Base-by-base conservation (phyloP, 2,888 invertebrate genomes). In the Cantharis rustica region DNA sequence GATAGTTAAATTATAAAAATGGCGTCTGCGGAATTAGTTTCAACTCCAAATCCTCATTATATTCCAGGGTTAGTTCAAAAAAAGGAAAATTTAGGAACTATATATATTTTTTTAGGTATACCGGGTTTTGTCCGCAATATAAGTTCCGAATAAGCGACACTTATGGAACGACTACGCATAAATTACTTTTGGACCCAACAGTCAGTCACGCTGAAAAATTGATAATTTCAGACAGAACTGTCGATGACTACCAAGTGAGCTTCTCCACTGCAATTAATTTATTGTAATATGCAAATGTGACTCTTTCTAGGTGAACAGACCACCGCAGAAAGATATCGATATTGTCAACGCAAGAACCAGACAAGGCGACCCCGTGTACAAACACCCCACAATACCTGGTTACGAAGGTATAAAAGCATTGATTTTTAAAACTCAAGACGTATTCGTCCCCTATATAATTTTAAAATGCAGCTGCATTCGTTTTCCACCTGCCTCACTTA, bases 121-220 rank as follows among this genome's bases (percentile, higher is more conserved):
- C 94, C 2, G 95, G 95, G 61, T 93, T 93, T 84, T 94, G 93
- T 83, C 94, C 95, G 0, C 93, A 94, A 83, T 93, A 93, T 88
- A 92, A 92, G 76, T 94, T 92, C 85, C 91, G 93, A 17, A 91
- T 93, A 78, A 95, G 95, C 2, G 92, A 94, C 87, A 94, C 94
- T 0, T 95, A 93, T 88, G 95, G 94, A 72, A 92, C 91, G 5
- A 90, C 93, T 64, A 93, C 94, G 0, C 94, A 94, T 86, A 94
- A 94, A 87, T 90, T 94, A 69, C 89, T 95, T 0, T 86, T 94
- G 82, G 95, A 95, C 86, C 95, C 95, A 0, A 92, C 92, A 71
- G 92, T 93, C 27, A 91, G 91, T 80, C 94, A 94, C 86, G 92
- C 94, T 0, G 93, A 94, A 82, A 91, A 93, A 78, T 89, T 94